These are phyloP conservation scores for Pristionchus pacificus DNA, from an alignment of 1,140 invertebrate species.

Conservation along the genomic window DNA sequence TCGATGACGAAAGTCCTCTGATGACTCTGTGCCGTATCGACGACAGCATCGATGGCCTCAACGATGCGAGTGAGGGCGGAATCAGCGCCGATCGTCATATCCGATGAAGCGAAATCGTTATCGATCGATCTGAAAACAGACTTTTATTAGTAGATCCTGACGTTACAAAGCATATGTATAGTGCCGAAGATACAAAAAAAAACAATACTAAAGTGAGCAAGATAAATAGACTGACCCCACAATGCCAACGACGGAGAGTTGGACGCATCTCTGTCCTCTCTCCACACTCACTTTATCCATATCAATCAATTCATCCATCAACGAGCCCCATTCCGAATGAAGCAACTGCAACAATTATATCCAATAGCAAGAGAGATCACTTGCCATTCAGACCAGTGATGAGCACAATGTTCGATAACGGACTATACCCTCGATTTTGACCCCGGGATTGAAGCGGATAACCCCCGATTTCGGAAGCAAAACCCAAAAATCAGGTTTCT, in stretches of 20 bases:
- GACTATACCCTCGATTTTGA: too few species aligned
- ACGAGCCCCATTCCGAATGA: constrained; percentile 65
- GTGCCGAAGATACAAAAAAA: too few species aligned
- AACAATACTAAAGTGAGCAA: too few species aligned
- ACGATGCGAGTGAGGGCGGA: constrained; percentile 95
- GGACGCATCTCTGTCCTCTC: background rate
- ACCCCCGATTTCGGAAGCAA: too few species aligned
- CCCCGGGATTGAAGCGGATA: too few species aligned
- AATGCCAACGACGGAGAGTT: background rate
- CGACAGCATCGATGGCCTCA: constrained; percentile 94
- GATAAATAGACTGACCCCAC: constrained; percentile 1
- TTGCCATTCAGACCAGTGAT: too few species aligned
- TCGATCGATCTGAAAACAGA: constrained; percentile 98
- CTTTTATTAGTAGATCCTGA: constrained; percentile 72
- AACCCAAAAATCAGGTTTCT: too few species aligned
- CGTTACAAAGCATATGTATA: constrained; percentile 10
- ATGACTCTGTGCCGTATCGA: constrained; percentile 92
- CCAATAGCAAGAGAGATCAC: too few species aligned
- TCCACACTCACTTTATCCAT: constrained; percentile 60
- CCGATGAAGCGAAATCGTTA: constrained; percentile 99
- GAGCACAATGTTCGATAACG: too few species aligned
- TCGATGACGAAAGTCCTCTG: constrained; percentile 98
- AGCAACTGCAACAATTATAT: constrained; percentile 82
- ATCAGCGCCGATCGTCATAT: constrained; percentile 99
- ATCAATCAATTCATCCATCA: constrained; percentile 79